Conservation (phyloP, 2,113 vertebrate species). For the Upupa epops region DNA sequence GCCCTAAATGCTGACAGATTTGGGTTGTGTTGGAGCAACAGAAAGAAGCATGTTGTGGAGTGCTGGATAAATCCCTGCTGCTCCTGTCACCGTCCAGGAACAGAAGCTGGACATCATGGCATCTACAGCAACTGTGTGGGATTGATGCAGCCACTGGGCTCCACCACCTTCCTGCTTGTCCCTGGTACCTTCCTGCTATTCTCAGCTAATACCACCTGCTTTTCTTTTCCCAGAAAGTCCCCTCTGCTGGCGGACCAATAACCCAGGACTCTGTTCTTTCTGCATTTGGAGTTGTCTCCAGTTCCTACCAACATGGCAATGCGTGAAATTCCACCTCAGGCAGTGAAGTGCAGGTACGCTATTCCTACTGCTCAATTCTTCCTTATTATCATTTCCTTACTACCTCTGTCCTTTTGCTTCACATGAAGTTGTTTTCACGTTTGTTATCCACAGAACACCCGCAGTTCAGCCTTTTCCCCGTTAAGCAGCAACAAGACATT, state of each 20-base stretch:
- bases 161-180: background rate
- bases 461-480: background rate
- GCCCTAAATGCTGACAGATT: conserved; percentile 45
- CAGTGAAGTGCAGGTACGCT: background rate
- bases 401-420: background rate
- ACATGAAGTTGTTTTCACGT: background rate
- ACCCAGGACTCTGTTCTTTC: background rate
- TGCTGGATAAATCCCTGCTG: background rate
- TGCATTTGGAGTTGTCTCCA: background rate
- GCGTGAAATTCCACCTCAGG: background rate
- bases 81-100: background rate
- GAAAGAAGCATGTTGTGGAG: background rate
- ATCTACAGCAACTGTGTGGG: rapidly evolving
- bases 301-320: background rate
- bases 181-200: background rate
- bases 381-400: background rate
- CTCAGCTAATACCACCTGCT: conserved; percentile 19
- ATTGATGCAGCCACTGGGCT: background rate
- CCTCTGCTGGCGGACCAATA: background rate
- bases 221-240: background rate
- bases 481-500: background rate
- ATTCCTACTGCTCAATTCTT: background rate
- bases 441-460: background rate
- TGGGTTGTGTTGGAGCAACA: background rate
- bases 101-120: rapidly evolving